These are phyloP conservation scores for Thera obeliscata DNA, from an alignment of 2,888 invertebrate species.

Conservation along the genomic window DNA sequence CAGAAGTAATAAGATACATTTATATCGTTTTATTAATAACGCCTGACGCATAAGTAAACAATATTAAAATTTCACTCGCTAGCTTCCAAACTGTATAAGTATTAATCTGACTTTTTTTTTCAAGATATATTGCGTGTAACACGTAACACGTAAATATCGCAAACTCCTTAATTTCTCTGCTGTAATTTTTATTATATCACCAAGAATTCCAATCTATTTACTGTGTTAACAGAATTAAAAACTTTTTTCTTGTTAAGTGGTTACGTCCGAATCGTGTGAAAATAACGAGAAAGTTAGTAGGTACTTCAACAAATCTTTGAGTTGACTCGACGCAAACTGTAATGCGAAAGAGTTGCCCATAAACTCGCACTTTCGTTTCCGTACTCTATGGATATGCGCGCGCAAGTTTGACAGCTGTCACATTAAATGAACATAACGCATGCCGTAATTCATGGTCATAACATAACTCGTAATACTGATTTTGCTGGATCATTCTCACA, in stretches of 20 bases:
- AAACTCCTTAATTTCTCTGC: slow-evolving; percentile 16
- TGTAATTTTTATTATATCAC: slow-evolving; percentile 27
- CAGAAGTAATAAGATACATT: too few relatives aligned
- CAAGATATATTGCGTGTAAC: slow-evolving; percentile 24
- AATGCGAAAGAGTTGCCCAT: slow-evolving; percentile 50
- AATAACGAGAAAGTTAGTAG: slow-evolving; percentile 64
- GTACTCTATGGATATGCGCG: slow-evolving; percentile 45
- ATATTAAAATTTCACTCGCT: too few relatives aligned
- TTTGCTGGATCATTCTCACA: slow-evolving; percentile 14
- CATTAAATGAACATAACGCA: slow-evolving; percentile 34
- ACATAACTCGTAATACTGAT: slow-evolving; percentile 6
- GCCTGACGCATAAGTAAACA: too few relatives aligned
- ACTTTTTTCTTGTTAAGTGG: slow-evolving; percentile 11
- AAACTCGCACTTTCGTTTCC: slow-evolving; percentile 53
- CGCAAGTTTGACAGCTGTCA: slow-evolving; percentile 54
- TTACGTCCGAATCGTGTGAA: slow-evolving; percentile 72
- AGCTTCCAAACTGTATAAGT: too few relatives aligned
- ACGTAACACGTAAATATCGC: slow-evolving; percentile 18
- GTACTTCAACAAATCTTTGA: slow-evolving; percentile 38
- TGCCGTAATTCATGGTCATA: slow-evolving; percentile 16
- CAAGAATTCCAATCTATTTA: slow-evolving; percentile 14
- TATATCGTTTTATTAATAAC: too few relatives aligned
- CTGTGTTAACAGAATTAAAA: slow-evolving; percentile 47
- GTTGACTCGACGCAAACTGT: slow-evolving; percentile 38
- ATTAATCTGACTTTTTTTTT: slow-evolving; percentile 9